phyloP scores from a whole-genome alignment of 2,888 invertebrate genomes.

The Galeruca laticollis region DNA sequence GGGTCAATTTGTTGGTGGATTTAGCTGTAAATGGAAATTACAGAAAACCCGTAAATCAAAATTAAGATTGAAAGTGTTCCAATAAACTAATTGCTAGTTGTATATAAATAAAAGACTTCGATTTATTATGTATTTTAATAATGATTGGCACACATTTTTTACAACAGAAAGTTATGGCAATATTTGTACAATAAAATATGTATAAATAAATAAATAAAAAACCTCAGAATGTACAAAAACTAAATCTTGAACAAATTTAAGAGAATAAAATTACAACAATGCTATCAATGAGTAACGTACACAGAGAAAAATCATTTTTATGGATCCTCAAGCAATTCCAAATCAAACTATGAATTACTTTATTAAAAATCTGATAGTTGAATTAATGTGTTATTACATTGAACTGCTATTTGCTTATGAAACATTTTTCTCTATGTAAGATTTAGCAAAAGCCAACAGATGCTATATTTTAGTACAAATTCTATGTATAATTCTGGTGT shows the following conservation, averaged over 20 bases:
- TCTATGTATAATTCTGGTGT: conserved; percentile 26
- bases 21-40: no score
- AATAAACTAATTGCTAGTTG: background rate
- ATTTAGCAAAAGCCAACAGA: conserved; percentile 25
- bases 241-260: conserved; percentile 39
- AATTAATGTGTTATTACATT: background rate
- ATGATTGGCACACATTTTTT: conserved; percentile 68
- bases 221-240: conserved; percentile 56
- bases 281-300: conserved; percentile 32
- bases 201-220: conserved; percentile 56
- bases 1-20: no score
- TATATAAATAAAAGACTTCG: conserved; percentile 11
- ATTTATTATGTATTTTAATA: conserved; percentile 60
- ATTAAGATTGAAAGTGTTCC: background rate
- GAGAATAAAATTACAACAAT: conserved; percentile 41
- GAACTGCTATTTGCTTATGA: background rate
- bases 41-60: no score
- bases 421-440: conserved; percentile 18
- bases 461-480: conserved; percentile 25
- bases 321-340: background rate
- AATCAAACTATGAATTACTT: background rate
- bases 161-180: conserved; percentile 61
- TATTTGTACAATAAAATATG: conserved; percentile 62
- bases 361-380: background rate
- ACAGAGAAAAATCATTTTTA: conserved; percentile 5